A percentile compares a stretch with the other conserved stretches of the same genome.
These are phyloP conservation scores for Drosophila novamexicana DNA, from an alignment of 1,140 invertebrate genomes.

Conservation along the genomic window DNA sequence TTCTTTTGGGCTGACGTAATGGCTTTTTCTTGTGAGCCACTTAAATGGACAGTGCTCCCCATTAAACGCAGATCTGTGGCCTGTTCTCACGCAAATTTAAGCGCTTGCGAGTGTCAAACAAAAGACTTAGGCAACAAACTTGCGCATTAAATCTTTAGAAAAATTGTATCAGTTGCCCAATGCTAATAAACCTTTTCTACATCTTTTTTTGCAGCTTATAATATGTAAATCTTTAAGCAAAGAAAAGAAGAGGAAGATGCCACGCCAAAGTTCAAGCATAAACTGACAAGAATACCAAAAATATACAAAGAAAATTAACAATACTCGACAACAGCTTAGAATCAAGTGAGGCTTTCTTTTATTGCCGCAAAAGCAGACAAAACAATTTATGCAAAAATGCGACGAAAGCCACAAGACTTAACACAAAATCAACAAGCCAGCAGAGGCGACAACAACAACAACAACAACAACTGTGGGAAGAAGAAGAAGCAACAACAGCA, in stretches of 20 bases:
- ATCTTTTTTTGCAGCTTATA: constrained; percentile 38
- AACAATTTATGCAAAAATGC: constrained; percentile 76
- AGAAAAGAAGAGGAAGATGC: constrained; percentile 46
- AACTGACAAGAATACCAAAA: constrained; percentile 24
- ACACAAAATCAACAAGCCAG: constrained; percentile 50
- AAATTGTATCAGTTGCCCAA: constrained; percentile 1
- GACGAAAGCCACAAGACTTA: constrained; percentile 72
- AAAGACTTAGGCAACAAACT: constrained; percentile 58
- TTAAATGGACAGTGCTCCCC: constrained; percentile 46
- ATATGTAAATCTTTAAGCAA: constrained; percentile 35
- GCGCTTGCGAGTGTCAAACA: constrained; percentile 13
- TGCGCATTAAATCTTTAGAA: constrained; percentile 10
- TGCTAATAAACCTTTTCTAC: constrained; percentile 20
- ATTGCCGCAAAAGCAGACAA: constrained; percentile 18
- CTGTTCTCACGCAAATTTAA: constrained; percentile 30
- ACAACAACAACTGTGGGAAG: constrained; percentile 19
- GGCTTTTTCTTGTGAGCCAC: constrained; percentile 15
- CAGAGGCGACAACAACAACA: constrained; percentile 40
- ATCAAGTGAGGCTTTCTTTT: constrained; percentile 21
- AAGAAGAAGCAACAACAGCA: constrained; percentile 32
- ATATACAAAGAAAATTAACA: constrained; percentile 33
- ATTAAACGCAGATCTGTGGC: constrained; percentile 31
- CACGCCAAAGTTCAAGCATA: constrained; percentile 35
- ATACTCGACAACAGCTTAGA: constrained; percentile 40
- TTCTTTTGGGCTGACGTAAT: constrained; percentile 53